These are phyloP conservation scores for Xerus inauris DNA, from an alignment of 2,113 vertebrate species.

Conservation along the genomic window DNA sequence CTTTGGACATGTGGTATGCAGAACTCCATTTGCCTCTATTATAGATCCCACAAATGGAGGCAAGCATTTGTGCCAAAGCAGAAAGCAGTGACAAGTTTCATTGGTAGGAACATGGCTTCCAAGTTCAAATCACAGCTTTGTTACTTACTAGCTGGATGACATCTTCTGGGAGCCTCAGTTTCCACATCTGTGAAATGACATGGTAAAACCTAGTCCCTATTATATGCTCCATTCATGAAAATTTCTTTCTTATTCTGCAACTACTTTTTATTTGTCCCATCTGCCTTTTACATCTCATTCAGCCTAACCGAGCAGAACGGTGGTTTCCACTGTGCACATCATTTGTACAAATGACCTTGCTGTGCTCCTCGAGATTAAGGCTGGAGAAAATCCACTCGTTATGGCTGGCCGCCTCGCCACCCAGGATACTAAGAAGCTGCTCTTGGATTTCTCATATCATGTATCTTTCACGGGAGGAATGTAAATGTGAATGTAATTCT, in stretches of 20 bases:
- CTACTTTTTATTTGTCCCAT: background rate
- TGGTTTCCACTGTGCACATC: background rate
- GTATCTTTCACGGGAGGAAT: background rate
- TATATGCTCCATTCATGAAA: background rate
- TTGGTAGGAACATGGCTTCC: background rate
- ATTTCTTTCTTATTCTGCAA: background rate
- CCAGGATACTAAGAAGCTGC: background rate
- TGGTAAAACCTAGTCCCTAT: background rate
- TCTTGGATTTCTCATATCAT: conserved; percentile 26
- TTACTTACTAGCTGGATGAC: background rate
- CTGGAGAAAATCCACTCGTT: background rate
- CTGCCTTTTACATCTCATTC: background rate
- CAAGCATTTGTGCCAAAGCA: background rate
- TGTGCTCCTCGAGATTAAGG: background rate
- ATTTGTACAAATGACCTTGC: background rate
- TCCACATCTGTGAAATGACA: background rate
- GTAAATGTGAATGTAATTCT: background rate
- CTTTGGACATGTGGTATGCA: background rate
- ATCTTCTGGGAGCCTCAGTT: background rate
- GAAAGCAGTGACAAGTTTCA: background rate
- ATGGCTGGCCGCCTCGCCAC: background rate
- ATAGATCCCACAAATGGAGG: background rate
- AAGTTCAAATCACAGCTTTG: background rate
- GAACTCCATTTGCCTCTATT: background rate
- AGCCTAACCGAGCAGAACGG: background rate